Conservation (phyloP, 2,797 vertebrate species). For the Emydoidea blandingii region DNA sequence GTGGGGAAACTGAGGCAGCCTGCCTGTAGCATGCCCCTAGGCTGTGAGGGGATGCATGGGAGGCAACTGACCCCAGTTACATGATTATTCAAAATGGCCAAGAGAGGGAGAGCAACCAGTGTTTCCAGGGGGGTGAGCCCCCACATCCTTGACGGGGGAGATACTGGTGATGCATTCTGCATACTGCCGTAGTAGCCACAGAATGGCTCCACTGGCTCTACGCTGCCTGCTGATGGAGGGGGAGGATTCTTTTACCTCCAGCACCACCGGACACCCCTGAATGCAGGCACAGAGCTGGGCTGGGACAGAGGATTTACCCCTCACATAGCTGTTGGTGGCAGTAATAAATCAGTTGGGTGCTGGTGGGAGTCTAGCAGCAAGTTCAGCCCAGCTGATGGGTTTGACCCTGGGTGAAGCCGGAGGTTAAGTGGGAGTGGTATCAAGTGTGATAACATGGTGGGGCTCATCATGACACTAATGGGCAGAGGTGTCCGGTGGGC, state of each 20-base stretch:
- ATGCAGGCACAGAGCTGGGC: not conserved
- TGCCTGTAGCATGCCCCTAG: too few species aligned
- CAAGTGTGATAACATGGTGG: not conserved
- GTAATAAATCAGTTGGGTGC: accelerated
- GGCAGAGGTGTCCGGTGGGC: not conserved
- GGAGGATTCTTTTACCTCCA: not conserved
- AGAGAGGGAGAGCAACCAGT: not conserved
- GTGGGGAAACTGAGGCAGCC: too few species aligned
- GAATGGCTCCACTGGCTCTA: not conserved
- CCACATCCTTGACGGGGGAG: not conserved
- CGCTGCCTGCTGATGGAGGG: not conserved
- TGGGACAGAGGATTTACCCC: not conserved
- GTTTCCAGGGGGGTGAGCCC: not conserved
- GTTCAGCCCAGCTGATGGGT: not conserved
- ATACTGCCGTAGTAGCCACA: not conserved
- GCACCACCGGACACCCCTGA: accelerated
- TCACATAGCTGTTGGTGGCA: accelerated
- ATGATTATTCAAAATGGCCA: not conserved
- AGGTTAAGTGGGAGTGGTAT: not conserved
- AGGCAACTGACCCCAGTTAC: too few species aligned
- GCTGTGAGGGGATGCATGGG: too few species aligned
- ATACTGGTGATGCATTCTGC: not conserved
- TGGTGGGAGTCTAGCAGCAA: accelerated
- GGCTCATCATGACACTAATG: not conserved
- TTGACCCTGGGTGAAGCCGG: not conserved